These are phyloP conservation scores for Samia ricini DNA, from an alignment of 1,140 invertebrate genomes.

Conservation along the genomic window DNA sequence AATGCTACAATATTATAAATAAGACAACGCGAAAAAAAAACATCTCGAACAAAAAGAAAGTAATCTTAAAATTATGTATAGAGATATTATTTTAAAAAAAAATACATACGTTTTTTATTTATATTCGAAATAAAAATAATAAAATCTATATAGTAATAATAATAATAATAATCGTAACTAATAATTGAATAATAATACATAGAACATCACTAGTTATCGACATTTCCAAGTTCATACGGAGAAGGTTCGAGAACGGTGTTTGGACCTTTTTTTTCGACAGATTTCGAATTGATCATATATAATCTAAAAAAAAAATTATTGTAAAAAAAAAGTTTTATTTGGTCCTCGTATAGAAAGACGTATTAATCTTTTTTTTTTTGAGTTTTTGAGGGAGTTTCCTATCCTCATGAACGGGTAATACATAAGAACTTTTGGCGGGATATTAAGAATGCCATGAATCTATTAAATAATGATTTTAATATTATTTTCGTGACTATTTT, in stretches of 20 bases:
- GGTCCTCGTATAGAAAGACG: background rate
- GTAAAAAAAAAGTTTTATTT: background rate
- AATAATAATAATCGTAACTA: background rate
- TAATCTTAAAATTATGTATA: background rate
- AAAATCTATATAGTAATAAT: slow-evolving; percentile 11
- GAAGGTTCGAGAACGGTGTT: background rate
- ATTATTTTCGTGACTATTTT: no score
- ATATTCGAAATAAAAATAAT: slow-evolving; percentile 39
- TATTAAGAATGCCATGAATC: no score
- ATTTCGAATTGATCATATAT: background rate
- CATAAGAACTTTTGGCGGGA: no score
- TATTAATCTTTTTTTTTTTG: no score
- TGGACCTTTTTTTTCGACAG: background rate
- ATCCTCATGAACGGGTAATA: no score
- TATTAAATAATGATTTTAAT: no score
- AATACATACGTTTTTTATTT: slow-evolving; percentile 16
- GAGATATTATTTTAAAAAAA: background rate
- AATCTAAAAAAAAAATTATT: no score
- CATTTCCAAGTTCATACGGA: background rate
- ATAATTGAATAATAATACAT: slow-evolving; percentile 23
- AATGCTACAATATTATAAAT: background rate
- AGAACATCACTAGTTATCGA: slow-evolving; percentile 21
- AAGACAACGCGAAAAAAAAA: background rate
- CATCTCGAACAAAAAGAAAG: no score
- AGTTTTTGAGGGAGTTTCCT: no score